Evolutionary conservation across 2,888 invertebrate species (phyloP).

Genomic region (Nemapogon koenigi): DNA sequence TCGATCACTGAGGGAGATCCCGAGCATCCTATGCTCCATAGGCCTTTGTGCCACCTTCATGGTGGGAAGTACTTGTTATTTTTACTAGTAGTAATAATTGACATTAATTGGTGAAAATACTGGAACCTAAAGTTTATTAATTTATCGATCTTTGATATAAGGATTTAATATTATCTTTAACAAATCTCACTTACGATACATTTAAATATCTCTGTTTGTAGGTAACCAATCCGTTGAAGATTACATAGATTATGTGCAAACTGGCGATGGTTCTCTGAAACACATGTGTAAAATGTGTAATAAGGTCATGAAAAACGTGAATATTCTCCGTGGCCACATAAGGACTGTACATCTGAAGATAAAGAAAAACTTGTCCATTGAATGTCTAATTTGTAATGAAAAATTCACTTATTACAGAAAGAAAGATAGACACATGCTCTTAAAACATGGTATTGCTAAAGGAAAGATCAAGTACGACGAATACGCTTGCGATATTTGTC

Average conservation of each 20-base stretch:
- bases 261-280: conserved; percentile 19
- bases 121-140: conserved; percentile 19
- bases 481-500: conserved; percentile 34
- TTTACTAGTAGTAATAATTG: too few species aligned
- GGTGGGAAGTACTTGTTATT: too few species aligned
- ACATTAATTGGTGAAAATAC: conserved; percentile 14
- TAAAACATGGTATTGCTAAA: conserved; percentile 27
- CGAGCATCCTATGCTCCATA: too few species aligned
- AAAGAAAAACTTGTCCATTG: conserved; percentile 21
- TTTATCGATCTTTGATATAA: conserved; percentile 23
- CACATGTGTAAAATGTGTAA: conserved; percentile 40
- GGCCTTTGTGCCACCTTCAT: too few species aligned
- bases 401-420: conserved; percentile 30
- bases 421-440: conserved; percentile 28
- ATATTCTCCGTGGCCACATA: conserved; percentile 22
- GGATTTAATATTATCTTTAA: conserved; percentile 20
- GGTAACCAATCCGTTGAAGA: conserved; percentile 10
- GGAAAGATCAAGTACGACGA: conserved; percentile 27
- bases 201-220: conserved; percentile 19
- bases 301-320: conserved; percentile 35
- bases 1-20: too few species aligned
- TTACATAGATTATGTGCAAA: conserved; percentile 15
- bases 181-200: conserved; percentile 23
- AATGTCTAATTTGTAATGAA: conserved; percentile 24
- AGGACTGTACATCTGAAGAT: conserved; percentile 26